Percentiles rank a stretch among this genome's conserved stretches.
phyloP scores from a whole-genome alignment of 2,797 vertebrate species.

The Melopsittacus undulatus region DNA sequence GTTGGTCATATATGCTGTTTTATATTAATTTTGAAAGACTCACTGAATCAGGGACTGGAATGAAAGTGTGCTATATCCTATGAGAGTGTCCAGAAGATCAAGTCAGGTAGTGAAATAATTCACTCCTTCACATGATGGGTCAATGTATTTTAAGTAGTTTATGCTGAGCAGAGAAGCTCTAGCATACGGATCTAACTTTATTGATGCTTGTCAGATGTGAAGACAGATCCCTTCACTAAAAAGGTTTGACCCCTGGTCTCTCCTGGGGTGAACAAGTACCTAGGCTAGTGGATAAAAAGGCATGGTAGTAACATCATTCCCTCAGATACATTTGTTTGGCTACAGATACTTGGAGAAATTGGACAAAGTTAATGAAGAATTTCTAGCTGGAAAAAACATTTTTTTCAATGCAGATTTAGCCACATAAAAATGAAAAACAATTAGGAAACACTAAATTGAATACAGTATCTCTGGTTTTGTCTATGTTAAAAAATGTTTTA shows the following conservation, averaged over 20 bases:
- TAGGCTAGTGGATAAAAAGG: neutral
- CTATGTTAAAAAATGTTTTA: neutral
- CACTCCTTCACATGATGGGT: neutral
- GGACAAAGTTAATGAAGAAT: neutral
- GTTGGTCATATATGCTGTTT: neutral
- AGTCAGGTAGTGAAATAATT: slow-evolving; percentile 13
- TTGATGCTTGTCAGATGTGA: slow-evolving; percentile 17
- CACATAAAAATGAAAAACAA: neutral
- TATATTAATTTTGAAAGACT: neutral
- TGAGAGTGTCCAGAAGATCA: neutral
- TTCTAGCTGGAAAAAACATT: neutral
- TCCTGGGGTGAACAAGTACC: neutral
- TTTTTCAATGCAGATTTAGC: neutral
- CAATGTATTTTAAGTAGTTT: slow-evolving; percentile 55
- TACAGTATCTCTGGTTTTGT: neutral
- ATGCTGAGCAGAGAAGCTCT: neutral
- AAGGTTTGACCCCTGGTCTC: neutral
- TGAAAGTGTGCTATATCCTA: neutral
- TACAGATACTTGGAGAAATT: neutral
- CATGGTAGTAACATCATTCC: neutral
- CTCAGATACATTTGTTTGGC: neutral
- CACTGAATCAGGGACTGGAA: neutral
- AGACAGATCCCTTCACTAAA: slow-evolving; percentile 19
- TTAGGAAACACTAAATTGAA: neutral
- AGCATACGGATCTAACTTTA: neutral